phyloP scores from a whole-genome alignment of 2,797 vertebrate species.

The Valencia hispanica region DNA sequence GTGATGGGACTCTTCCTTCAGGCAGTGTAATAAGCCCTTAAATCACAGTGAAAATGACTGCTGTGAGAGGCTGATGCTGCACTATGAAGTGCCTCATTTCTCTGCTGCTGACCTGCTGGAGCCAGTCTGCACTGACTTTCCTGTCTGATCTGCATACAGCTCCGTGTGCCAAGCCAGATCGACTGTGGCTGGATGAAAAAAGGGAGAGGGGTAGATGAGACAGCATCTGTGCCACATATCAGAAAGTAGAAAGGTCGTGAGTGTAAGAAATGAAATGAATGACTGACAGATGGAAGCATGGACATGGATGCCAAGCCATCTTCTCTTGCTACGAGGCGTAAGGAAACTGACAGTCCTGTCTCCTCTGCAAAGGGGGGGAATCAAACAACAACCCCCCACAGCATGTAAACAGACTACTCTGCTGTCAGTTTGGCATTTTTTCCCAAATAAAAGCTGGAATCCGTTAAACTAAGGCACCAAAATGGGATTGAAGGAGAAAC shows the following conservation, averaged over 20 bases:
- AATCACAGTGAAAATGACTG: conserved; percentile 71
- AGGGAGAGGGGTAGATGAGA: conserved; percentile 32
- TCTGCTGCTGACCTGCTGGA: conserved; percentile 63
- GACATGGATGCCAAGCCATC: conserved; percentile 55
- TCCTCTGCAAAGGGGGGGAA: conserved; percentile 51
- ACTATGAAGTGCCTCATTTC: conserved; percentile 48
- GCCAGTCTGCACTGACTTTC: conserved; percentile 49
- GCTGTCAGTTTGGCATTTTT: conserved; percentile 29
- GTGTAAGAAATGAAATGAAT: conserved; percentile 60
- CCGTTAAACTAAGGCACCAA: conserved; percentile 3
- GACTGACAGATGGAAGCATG: conserved; percentile 69
- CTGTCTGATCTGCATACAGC: conserved; percentile 70
- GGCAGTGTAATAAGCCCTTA: conserved; percentile 73
- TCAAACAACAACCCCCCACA: conserved; percentile 31
- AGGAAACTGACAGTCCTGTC: conserved; percentile 66
- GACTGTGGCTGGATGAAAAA: conserved; percentile 59
- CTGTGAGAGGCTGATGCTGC: conserved; percentile 66
- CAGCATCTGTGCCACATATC: conserved; percentile 66
- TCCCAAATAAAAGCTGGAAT: conserved; percentile 20
- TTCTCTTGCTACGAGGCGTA: conserved; percentile 51
- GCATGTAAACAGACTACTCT: conserved; percentile 39
- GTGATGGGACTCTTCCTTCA: conserved; percentile 55
- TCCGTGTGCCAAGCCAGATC: conserved; percentile 56
- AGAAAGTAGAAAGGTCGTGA: conserved; percentile 61
- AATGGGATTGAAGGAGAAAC: not conserved